These are phyloP conservation scores for Crotalus tigris DNA, from an alignment of 2,113 vertebrate species.

Conservation along the genomic window DNA sequence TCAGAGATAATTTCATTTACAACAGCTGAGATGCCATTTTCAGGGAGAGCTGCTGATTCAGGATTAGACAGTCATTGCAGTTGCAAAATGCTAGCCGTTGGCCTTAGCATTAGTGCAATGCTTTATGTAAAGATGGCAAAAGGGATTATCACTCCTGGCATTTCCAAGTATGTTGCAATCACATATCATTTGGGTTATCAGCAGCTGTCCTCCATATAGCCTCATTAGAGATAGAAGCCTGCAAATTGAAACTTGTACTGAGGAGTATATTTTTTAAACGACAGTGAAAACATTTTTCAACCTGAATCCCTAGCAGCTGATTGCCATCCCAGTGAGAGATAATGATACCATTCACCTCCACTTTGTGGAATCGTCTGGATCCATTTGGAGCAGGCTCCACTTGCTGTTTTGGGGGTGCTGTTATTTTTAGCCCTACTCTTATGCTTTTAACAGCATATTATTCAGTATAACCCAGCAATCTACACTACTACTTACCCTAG, in stretches of 20 bases:
- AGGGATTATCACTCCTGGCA: background rate
- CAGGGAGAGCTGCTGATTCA: constrained; percentile 63
- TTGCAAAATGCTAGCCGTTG: constrained; percentile 17
- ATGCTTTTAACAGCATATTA: background rate
- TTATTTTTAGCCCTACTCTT: background rate
- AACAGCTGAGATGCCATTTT: constrained; percentile 66
- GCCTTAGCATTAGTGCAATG: background rate
- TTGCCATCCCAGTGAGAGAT: background rate
- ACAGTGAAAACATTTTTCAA: background rate
- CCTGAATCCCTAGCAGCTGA: background rate
- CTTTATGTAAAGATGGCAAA: constrained; percentile 8
- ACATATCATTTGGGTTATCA: background rate
- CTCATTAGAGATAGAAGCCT: background rate
- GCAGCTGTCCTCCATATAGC: background rate
- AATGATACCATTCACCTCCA: background rate
- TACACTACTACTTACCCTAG: background rate
- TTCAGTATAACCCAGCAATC: background rate
- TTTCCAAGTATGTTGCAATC: background rate
- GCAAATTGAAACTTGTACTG: background rate
- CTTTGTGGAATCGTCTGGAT: background rate
- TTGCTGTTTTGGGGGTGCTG: background rate
- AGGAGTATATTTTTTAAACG: background rate
- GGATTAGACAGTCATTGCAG: constrained; percentile 60
- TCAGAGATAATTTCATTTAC: constrained; percentile 70
- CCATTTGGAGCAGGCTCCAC: background rate